Percentiles rank a stretch among this genome's conserved stretches.
These are phyloP conservation scores for cattle (Bos taurus) DNA, from an alignment of 2,113 vertebrate species.

Conservation along the genomic window ARS-UCD2.0 NC_037331.1:10574001-10574500, in stretches of 20 bases:
- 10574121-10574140: background rate
- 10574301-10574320: background rate
- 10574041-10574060: background rate
- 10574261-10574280: background rate
- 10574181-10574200: background rate
- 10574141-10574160: background rate
- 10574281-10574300: background rate
- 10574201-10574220: background rate
- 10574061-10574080: background rate
- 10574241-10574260: background rate
- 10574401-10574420: background rate
- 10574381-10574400: background rate
- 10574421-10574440: background rate
- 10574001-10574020: background rate
- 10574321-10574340: background rate
- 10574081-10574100: background rate
- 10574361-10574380: background rate
- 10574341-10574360: background rate
- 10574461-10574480: background rate
- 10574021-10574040: background rate
- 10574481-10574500: background rate
- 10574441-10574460: background rate
- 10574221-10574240: background rate
- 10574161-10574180: background rate
- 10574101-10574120: background rate